Conservation (phyloP, 2,113 vertebrate species). For the Tor tambroides region DNA sequence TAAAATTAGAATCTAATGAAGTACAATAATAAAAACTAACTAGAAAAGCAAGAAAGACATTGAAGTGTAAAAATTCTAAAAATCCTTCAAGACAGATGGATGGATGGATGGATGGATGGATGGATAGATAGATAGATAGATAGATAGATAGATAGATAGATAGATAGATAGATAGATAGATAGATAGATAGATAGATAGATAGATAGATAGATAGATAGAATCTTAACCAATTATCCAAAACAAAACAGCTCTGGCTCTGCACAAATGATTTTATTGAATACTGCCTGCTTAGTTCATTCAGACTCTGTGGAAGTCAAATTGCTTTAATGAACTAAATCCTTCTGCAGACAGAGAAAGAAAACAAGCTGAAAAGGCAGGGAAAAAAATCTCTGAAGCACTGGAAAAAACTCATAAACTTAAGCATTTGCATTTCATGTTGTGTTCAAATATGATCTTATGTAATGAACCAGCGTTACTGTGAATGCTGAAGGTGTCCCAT, state of each 20-base stretch:
- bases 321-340: conserved; percentile 18
- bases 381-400: neutral
- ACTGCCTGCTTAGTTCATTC: conserved; percentile 28
- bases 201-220: neutral
- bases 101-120: too few species aligned
- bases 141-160: too few species aligned
- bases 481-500: neutral
- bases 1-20: too few species aligned
- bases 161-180: too few species aligned
- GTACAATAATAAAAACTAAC: too few species aligned
- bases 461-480: neutral
- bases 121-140: too few species aligned
- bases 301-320: conserved; percentile 14
- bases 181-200: too few species aligned
- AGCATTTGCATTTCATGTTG: neutral
- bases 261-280: neutral
- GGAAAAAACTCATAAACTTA: neutral
- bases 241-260: conserved; percentile 17
- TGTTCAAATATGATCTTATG: neutral
- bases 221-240: conserved; percentile 9
- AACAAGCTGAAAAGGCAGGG: neutral
- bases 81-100: too few species aligned
- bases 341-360: neutral
- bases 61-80: too few species aligned
- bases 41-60: too few species aligned